Evolutionary conservation across 2,888 invertebrate species (phyloP).

Genomic region (Melinaea marsaeus): DNA sequence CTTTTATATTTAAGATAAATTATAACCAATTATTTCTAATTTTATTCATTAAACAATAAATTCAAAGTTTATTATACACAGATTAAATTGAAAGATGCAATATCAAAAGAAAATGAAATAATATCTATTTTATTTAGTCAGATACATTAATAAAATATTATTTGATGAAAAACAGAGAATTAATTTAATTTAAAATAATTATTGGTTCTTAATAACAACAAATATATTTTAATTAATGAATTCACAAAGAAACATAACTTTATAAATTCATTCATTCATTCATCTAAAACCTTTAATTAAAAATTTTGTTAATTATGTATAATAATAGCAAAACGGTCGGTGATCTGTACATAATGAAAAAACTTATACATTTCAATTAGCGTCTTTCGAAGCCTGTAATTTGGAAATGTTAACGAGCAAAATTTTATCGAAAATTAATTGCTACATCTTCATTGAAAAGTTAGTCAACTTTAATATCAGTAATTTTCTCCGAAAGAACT

Average conservation of each 20-base stretch:
- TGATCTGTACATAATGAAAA: conserved; percentile 59
- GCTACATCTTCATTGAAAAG: conserved; percentile 75
- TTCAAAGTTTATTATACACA: too few relatives aligned
- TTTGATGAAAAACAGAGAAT: neutral
- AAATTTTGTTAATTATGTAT: neutral
- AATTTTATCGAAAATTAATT: conserved; percentile 77
- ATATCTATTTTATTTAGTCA: too few relatives aligned
- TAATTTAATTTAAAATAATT: neutral
- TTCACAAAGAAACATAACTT: conserved; percentile 2
- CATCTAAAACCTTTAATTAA: conserved; percentile 2
- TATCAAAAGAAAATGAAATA: too few relatives aligned
- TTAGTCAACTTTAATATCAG: conserved; percentile 66
- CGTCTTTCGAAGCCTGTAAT: conserved; percentile 65
- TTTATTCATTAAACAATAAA: too few relatives aligned
- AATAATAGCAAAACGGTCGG: conserved; percentile 21
- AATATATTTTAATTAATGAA: neutral
- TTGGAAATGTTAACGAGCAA: conserved; percentile 73
- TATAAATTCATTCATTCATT: neutral
- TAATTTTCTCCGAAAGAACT: conserved; percentile 60
- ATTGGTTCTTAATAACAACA: neutral
- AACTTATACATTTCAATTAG: conserved; percentile 72
- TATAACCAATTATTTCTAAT: too few relatives aligned
- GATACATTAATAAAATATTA: too few relatives aligned
- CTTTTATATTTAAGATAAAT: too few relatives aligned
- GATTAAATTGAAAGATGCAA: too few relatives aligned